Base-by-base conservation (phyloP, 2,888 invertebrate species). In the Ptychoptera contaminata region DNA sequence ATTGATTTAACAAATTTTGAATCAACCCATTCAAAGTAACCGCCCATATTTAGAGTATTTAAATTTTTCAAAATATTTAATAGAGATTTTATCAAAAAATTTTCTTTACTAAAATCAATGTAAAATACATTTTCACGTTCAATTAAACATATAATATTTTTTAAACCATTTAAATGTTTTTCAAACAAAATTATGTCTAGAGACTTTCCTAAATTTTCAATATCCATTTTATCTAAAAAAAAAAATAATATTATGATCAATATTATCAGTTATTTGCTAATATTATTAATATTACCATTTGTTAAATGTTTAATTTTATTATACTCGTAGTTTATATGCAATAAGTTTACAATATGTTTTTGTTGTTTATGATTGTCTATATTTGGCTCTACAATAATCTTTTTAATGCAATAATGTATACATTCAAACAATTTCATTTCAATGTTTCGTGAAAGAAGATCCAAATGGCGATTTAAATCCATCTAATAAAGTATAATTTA, bases 1-100 rank as follows among this genome's bases (percentile, higher is more conserved):
- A 92, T 67, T 46, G 88, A 83, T 72, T 86, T 86, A 0, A 92
- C 82, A 43, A 93, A 72, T 51, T 85, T 67, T 11, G 90, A 90
- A 64, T 93, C 88, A 12, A 91, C 77, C 87, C 91, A 93, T 67
- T 91, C 90, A 58, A 92, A 93, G 62, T 82, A 84, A 6, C 92
- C 92, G n/a, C 86, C 86, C 0, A 79, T 79, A 53, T 81, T 84
- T 2, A 84, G 65, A 8, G 79, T 74, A 31, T 73, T 71, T 5
- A 74, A 72, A 38, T 68, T 65, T 38, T 54, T 54, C 0, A 62
- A 52, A 37, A 61, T 53, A 0, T 51, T 51, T 45, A 55, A 55
- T 1, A 62, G 52, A 7, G 32, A 11, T 32, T 9, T n/a, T n/a
- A 32, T 32, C n/a, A 32, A 7, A 11, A 32, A 16, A 41, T 36